Percentiles rank a stretch among this genome's conserved stretches.
phyloP scores from a whole-genome alignment of 2,888 invertebrate genomes.

The Ferrisia virgata region DNA sequence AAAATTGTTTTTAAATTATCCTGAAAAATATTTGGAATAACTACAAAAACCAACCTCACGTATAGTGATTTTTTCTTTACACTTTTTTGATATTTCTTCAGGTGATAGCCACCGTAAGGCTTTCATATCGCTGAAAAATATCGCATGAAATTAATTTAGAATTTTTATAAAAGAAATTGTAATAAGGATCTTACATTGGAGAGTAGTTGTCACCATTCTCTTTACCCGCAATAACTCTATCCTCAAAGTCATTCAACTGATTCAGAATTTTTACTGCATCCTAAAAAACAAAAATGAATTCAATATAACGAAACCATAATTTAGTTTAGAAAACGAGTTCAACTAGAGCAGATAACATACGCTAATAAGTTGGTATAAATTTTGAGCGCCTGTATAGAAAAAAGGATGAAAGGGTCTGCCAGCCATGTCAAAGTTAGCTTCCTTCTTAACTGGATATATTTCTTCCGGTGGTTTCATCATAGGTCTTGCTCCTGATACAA shows the following conservation, averaged over 20 bases:
- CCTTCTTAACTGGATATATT: conserved; percentile 78
- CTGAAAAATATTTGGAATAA: background rate
- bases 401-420: conserved; percentile 88
- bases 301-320: background rate
- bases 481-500: conserved; percentile 79
- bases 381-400: conserved; percentile 87
- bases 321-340: background rate
- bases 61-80: background rate
- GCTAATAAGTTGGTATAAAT: conserved; percentile 77
- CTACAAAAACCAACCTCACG: background rate
- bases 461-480: conserved; percentile 85
- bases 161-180: background rate
- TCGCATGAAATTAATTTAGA: background rate
- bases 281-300: conserved; percentile 53
- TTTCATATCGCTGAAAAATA: background rate
- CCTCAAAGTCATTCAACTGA: conserved; percentile 67
- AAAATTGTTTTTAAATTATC: background rate
- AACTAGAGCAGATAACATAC: conserved; percentile 61
- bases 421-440: conserved; percentile 83
- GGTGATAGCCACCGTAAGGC: background rate
- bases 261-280: conserved; percentile 68
- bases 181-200: conserved; percentile 56
- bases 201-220: conserved; percentile 61
- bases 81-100: background rate
- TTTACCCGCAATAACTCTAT: conserved; percentile 65